phyloP scores from a whole-genome alignment of 1,140 invertebrate genomes.

The Helicoverpa armigera region DNA sequence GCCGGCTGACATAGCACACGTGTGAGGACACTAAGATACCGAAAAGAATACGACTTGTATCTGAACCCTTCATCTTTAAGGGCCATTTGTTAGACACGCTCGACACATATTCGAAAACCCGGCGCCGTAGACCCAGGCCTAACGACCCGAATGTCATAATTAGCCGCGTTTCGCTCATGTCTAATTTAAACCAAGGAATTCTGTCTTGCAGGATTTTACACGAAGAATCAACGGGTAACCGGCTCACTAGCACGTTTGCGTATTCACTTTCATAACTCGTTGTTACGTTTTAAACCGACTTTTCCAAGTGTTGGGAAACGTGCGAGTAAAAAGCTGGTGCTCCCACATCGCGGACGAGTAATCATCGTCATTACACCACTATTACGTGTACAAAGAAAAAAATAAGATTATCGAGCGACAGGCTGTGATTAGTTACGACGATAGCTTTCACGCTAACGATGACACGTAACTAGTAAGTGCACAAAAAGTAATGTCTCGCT shows the following conservation, averaged over 20 bases:
- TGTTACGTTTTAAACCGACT: slow-evolving; percentile 80
- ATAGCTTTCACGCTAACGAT: slow-evolving; percentile 71
- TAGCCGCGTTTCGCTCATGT: slow-evolving; percentile 58
- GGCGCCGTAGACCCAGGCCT: slow-evolving; percentile 55
- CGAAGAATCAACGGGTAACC: slow-evolving; percentile 69
- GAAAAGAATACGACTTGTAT: slow-evolving; percentile 56
- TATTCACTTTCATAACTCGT: slow-evolving; percentile 83
- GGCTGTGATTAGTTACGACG: slow-evolving; percentile 62
- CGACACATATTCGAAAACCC: slow-evolving; percentile 42
- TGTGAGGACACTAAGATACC: slow-evolving; percentile 52
- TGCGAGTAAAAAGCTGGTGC: slow-evolving; percentile 74
- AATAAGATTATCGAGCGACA: slow-evolving; percentile 68
- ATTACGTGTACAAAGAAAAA: slow-evolving; percentile 62
- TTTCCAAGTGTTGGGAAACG: slow-evolving; percentile 81
- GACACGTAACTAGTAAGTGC: slow-evolving; percentile 64
- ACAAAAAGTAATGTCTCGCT: slow-evolving; percentile 43
- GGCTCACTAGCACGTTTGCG: slow-evolving; percentile 72
- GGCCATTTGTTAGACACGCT: slow-evolving; percentile 64
- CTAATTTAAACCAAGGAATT: slow-evolving; percentile 61
- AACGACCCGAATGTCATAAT: slow-evolving; percentile 55
- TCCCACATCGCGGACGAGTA: slow-evolving; percentile 77
- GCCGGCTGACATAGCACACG: slow-evolving; percentile 66
- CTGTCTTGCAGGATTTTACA: slow-evolving; percentile 73
- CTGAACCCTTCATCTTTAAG: slow-evolving; percentile 66
- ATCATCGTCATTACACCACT: slow-evolving; percentile 70